Conservation (phyloP, 2,113 vertebrate species). For the Brevimyrus niger region DNA sequence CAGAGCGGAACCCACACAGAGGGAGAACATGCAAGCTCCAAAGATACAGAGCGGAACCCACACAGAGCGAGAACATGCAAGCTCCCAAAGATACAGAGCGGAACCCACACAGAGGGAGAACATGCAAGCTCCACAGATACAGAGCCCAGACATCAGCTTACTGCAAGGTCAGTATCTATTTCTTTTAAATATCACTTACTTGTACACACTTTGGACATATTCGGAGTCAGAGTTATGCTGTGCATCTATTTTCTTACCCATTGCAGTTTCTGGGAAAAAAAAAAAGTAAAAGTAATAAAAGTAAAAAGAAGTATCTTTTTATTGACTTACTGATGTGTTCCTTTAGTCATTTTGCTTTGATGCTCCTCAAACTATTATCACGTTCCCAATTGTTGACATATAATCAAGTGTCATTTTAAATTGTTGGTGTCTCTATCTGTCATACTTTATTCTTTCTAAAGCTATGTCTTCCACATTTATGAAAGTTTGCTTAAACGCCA, state of each 20-base stretch:
- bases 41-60: too few species aligned
- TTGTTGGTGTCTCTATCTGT: not conserved
- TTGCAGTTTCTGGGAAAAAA: conserved; percentile 63
- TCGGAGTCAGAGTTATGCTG: conserved; percentile 62
- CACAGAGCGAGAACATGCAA: too few species aligned
- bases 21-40: too few species aligned
- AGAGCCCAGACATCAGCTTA: not conserved
- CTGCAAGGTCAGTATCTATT: not conserved
- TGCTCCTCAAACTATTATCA: not conserved
- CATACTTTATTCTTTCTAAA: not conserved
- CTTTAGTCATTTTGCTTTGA: not conserved
- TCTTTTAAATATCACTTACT: conserved; percentile 44
- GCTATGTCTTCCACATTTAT: not conserved
- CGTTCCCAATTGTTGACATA: not conserved
- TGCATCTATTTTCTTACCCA: conserved; percentile 63
- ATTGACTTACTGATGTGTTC: not conserved
- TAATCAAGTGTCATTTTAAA: not conserved
- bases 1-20: too few species aligned
- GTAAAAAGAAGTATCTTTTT: not conserved
- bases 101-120: not conserved
- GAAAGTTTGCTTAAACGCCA: not conserved
- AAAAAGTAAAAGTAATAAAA: too few species aligned
- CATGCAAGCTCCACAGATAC: not conserved
- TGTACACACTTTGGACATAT: conserved; percentile 62
- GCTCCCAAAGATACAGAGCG: too few species aligned